A percentile compares a stretch with the other conserved stretches of the same genome.
Conservation (phyloP, 2,888 invertebrate species). For the Ichneumoninae sp. region DNA sequence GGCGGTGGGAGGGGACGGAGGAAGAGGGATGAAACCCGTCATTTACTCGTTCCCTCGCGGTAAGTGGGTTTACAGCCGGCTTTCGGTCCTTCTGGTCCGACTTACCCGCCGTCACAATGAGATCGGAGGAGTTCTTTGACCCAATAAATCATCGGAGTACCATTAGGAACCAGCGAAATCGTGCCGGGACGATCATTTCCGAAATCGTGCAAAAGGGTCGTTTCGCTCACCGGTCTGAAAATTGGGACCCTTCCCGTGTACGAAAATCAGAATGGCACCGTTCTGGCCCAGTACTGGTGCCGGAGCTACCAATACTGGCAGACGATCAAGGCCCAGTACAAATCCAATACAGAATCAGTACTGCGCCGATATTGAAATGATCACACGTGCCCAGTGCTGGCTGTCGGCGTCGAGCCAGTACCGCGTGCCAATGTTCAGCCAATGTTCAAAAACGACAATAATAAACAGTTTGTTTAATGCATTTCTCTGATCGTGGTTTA, state of each 20-base stretch:
- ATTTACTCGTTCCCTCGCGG: constrained; percentile 74
- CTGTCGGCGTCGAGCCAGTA: too few relatives aligned
- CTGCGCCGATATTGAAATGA: too few relatives aligned
- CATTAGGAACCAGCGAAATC: neutral
- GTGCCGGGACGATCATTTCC: neutral
- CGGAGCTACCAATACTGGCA: too few relatives aligned
- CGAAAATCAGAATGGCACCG: too few relatives aligned
- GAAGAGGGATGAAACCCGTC: constrained; percentile 72
- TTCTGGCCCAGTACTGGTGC: too few relatives aligned
- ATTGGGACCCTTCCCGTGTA: neutral
- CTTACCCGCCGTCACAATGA: constrained; percentile 51
- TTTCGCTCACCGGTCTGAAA: neutral
- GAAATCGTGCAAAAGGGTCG: neutral
- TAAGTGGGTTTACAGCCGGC: constrained; percentile 69
- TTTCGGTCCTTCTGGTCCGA: constrained; percentile 62
- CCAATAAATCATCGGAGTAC: constrained; percentile 20
- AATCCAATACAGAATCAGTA: too few relatives aligned
- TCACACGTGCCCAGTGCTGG: too few relatives aligned
- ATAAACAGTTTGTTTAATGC: too few relatives aligned
- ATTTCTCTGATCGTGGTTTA: too few relatives aligned
- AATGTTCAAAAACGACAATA: too few relatives aligned
- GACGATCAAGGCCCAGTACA: too few relatives aligned
- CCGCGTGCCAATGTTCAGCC: too few relatives aligned
- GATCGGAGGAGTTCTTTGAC: constrained; percentile 36
- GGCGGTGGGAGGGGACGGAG: constrained; percentile 64